Evolutionary conservation across 1,140 invertebrate species (phyloP).

Genomic region (Lepeophtheirus salmonis): DNA sequence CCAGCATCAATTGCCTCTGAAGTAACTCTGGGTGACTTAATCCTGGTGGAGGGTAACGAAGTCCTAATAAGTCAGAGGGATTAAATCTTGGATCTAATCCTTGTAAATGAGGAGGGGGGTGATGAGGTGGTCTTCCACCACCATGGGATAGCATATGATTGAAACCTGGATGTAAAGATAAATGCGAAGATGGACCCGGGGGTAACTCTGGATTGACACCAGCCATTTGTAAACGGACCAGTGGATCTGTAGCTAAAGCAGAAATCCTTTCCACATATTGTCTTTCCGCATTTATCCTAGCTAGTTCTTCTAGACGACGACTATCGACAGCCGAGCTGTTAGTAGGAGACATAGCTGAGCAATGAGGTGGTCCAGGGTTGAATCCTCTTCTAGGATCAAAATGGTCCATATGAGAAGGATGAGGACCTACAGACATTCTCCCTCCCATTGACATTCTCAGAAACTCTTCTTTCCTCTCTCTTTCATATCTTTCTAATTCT

Average conservation of each 20-base stretch:
- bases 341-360: too few relatives aligned
- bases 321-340: not conserved
- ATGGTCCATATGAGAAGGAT: too few relatives aligned
- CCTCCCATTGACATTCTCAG: not conserved
- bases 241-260: slow-evolving; percentile 13
- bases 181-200: not conserved
- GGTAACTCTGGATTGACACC: slow-evolving; percentile 15
- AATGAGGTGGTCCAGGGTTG: not conserved
- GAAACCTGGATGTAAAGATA: not conserved
- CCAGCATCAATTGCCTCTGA: slow-evolving; percentile 7
- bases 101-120: not conserved
- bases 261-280: slow-evolving; percentile 10
- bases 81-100: not conserved
- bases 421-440: not conserved
- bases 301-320: slow-evolving; percentile 10
- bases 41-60: not conserved
- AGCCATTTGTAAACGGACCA: slow-evolving; percentile 16
- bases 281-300: not conserved
- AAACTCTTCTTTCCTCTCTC: slow-evolving; percentile 9
- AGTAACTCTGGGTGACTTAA: not conserved
- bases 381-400: not conserved
- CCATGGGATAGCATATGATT: not conserved
- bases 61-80: slow-evolving; percentile 4
- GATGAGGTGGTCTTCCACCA: not conserved
- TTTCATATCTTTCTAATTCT: slow-evolving; percentile 15